phyloP scores from a whole-genome alignment of 1,140 invertebrate species.

The Gryllus bimaculatus region DNA sequence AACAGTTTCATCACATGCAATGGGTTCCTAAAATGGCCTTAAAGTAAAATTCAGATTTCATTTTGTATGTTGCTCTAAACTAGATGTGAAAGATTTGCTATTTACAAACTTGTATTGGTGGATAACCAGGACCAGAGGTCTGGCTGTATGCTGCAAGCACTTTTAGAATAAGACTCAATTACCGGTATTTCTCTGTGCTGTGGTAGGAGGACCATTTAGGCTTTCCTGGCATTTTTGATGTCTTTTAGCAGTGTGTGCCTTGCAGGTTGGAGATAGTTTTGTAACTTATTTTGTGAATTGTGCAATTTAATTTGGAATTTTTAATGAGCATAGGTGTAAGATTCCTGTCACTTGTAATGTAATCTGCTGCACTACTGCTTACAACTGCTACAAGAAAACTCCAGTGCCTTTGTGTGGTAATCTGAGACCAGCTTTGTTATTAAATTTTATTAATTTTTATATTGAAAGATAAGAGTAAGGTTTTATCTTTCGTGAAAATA shows the following conservation, averaged over 20 bases:
- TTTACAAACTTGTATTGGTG: not conserved
- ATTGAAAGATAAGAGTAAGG: not conserved
- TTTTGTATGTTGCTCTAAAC: constrained; percentile 1
- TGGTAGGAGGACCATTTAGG: not conserved
- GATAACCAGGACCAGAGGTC: not conserved
- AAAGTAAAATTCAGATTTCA: not conserved
- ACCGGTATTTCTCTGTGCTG: not conserved
- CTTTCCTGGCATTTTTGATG: not conserved
- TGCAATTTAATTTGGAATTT: not conserved
- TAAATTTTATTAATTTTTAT: not conserved
- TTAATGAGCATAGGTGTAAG: not conserved
- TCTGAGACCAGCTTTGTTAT: not conserved
- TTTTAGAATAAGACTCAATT: not conserved
- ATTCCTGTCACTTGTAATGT: not conserved
- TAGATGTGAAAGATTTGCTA: constrained; percentile 1
- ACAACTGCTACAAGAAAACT: not conserved
- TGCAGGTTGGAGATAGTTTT: not conserved
- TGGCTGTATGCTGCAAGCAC: not conserved
- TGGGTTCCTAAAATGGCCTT: not conserved
- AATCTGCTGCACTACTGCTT: not conserved
- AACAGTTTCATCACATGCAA: constrained; percentile 4
- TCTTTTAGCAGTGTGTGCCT: not conserved
- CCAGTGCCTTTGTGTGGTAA: not conserved
- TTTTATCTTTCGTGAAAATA: too few species aligned
- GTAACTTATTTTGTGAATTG: not conserved